These are phyloP conservation scores for Xenus cinereus DNA, from an alignment of 2,113 vertebrate species.

Conservation along the genomic window DNA sequence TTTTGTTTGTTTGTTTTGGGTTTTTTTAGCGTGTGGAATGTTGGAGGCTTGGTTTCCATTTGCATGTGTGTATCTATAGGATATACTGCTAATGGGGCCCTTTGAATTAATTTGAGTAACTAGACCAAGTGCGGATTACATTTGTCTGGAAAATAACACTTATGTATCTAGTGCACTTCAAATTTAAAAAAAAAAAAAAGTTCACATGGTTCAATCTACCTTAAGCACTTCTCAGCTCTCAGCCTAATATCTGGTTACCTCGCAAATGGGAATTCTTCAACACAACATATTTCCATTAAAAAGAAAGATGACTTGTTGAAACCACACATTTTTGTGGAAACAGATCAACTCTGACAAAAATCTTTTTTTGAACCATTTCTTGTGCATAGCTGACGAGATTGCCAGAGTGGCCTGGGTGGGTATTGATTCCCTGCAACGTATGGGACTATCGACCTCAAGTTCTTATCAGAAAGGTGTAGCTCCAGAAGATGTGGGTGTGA, in stretches of 20 bases:
- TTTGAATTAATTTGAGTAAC: background rate
- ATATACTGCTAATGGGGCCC: background rate
- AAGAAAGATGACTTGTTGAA: background rate
- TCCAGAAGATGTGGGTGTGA: background rate
- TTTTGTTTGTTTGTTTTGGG: background rate
- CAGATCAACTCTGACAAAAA: background rate
- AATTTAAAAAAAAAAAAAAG: background rate
- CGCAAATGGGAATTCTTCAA: background rate
- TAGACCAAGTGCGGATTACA: background rate
- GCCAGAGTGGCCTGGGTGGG: background rate
- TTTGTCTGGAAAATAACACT: background rate
- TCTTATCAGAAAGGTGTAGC: background rate
- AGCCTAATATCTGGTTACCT: background rate
- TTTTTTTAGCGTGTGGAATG: background rate
- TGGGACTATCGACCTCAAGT: background rate
- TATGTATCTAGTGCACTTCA: background rate
- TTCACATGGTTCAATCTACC: background rate
- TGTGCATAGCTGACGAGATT: background rate
- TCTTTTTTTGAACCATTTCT: background rate
- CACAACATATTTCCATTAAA: background rate
- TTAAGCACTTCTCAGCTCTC: background rate
- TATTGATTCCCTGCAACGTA: accelerated
- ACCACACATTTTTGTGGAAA: background rate
- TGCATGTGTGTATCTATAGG: background rate
- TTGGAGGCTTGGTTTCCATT: background rate